Evolutionary conservation across 1,140 invertebrate species (phyloP).

Genomic region (Magallana ariakensis): DNA sequence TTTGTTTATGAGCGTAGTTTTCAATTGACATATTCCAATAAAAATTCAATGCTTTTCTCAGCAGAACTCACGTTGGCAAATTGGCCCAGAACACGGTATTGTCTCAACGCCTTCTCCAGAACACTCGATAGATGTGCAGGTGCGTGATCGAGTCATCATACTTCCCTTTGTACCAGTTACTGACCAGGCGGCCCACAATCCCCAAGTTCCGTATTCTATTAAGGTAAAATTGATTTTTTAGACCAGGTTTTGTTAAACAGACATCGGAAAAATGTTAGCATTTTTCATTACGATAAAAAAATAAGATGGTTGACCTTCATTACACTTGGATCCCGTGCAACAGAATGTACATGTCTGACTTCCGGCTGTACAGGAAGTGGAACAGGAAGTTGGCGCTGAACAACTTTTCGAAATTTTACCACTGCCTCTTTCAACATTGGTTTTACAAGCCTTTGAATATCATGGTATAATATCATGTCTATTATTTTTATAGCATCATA

Average conservation of each 20-base stretch:
- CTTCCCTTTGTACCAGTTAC: neutral
- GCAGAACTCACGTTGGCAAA: neutral
- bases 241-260: too few relatives aligned
- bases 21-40: too few relatives aligned
- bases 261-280: too few relatives aligned
- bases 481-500: too few relatives aligned
- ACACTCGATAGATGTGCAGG: neutral
- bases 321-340: neutral
- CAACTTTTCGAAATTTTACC: neutral
- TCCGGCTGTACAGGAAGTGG: neutral
- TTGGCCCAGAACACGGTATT: neutral
- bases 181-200: neutral
- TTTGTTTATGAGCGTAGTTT: too few relatives aligned
- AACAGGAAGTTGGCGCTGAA: neutral
- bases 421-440: neutral
- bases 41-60: too few relatives aligned
- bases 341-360: slow-evolving; percentile 13
- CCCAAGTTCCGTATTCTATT: neutral
- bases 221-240: too few relatives aligned
- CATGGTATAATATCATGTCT: too few relatives aligned
- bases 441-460: neutral
- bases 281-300: too few relatives aligned
- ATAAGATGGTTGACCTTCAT: neutral
- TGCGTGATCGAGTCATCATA: neutral
- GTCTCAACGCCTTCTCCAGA: neutral